These are phyloP conservation scores for Hexactinellida sp. DNA, from an alignment of 37 sponge, comb jelly and placozoan species.

Conservation along the genomic window DNA sequence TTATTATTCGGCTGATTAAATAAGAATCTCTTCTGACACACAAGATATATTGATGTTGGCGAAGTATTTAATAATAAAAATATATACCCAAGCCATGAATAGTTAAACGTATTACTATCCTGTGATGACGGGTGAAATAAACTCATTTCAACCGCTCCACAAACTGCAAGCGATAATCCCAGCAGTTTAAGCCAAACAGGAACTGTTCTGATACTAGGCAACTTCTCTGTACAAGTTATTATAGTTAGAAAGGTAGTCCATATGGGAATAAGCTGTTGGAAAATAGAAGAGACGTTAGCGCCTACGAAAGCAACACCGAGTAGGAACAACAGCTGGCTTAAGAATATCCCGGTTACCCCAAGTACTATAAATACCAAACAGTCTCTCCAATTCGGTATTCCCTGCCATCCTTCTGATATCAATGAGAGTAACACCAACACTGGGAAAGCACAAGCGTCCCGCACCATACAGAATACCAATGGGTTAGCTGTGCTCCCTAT, in stretches of 20 bases:
- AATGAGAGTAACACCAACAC: constrained; percentile 11
- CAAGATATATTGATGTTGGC: constrained; percentile 16
- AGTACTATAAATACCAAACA: not conserved
- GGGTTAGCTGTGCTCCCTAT: constrained; percentile 18
- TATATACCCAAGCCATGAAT: not conserved
- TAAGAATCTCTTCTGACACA: constrained; percentile 50
- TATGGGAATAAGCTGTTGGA: constrained; percentile 9
- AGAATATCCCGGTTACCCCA: constrained; percentile 19
- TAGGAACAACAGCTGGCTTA: constrained; percentile 18
- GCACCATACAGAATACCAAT: constrained; percentile 19
- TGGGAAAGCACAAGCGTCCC: constrained; percentile 18
- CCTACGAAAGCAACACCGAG: constrained; percentile 16
- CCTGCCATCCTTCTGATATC: constrained; percentile 4
- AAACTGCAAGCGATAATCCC: constrained; percentile 10
- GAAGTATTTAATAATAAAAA: not conserved
- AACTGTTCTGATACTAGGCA: not conserved
- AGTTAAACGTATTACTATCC: not conserved
- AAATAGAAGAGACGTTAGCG: constrained; percentile 19
- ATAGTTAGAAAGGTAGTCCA: not conserved
- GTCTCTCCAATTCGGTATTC: constrained; percentile 2
- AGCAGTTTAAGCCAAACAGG: not conserved
- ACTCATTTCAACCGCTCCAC: constrained; percentile 20
- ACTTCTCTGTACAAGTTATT: not conserved
- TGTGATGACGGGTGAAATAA: not conserved
- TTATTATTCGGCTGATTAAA: constrained; percentile 26